Base-by-base conservation (phyloP, 2,888 invertebrate genomes). In the Parnassius orleans region DNA sequence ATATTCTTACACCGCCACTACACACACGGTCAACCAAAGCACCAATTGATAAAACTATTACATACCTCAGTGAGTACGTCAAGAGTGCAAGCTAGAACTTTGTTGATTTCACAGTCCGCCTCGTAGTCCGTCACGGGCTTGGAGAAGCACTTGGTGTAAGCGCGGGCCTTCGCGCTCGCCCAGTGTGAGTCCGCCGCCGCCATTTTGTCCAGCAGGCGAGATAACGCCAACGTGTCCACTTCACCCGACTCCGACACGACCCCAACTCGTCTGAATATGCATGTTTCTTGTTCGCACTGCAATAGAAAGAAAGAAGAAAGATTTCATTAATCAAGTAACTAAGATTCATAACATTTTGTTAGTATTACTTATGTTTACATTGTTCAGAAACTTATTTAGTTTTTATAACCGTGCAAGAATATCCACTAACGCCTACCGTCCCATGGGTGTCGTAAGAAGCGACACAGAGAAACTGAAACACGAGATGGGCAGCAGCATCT, bases 51-150 rank as follows among this genome's bases (percentile, higher is more conserved):
- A 33, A 19, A 19, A 33, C 7, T 33, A 33, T 5, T 57, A 63
- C 72, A 70, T 69, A 90, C 90, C 84, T 90, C 90, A 60, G 84
- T 79, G 2, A 90, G 71, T 0, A 89, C 80, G 72, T 90, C 90
- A 41, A 88, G 77, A 1, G 86, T 84, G 47, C 90, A 91, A 14
- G 80, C 77, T 46, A 90, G 59, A 0, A 91, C 59, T 10, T 78
- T 82, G 53, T 90, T 90, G 5, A 91, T 84, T 60, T 85, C 80
- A 61, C 90, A 90, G 0, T 76, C 80, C 1, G 71, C 77, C 0
- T 75, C 75, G 52, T 87, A 87, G 0, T 74, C 79, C 1, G 61
- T 57, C 0, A 75, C 24, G 0, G 78, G 76, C 59, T 75, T 83
- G 2, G 66, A 72, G 11, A 90, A 67, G 44, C 90, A 91, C 11